These are phyloP conservation scores for Galagoides demidoff DNA, from an alignment of 2,797 vertebrate species.

Conservation along the genomic window DNA sequence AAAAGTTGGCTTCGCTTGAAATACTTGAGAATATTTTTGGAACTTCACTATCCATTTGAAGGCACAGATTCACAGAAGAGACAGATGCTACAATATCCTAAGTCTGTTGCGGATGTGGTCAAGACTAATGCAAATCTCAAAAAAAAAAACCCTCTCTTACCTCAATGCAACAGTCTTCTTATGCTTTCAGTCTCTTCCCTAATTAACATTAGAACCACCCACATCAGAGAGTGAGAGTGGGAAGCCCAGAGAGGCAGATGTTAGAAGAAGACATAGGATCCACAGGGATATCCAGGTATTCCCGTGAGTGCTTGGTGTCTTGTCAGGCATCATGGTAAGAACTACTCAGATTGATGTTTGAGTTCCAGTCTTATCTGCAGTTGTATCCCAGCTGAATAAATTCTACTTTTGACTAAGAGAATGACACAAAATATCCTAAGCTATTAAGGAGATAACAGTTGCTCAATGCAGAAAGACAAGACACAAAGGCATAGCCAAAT, in stretches of 20 bases:
- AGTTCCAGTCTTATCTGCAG: not conserved
- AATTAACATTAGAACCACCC: not conserved
- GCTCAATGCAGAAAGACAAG: not conserved
- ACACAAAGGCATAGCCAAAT: not conserved
- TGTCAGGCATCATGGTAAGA: not conserved
- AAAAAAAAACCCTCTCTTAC: constrained; percentile 18
- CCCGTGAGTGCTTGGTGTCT: not conserved
- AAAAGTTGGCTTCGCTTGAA: not conserved
- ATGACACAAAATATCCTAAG: not conserved
- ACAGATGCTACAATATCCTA: not conserved
- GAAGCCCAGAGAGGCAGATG: not conserved
- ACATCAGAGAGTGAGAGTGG: not conserved
- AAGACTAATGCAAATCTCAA: constrained; percentile 14
- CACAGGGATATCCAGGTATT: not conserved
- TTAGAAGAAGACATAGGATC: not conserved
- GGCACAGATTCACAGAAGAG: not conserved
- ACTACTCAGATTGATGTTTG: not conserved
- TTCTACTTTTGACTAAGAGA: not conserved
- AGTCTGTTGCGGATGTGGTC: not conserved
- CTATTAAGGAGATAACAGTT: not conserved
- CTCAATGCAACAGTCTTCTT: constrained; percentile 9
- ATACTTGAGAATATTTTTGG: not conserved
- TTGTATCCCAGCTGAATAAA: not conserved
- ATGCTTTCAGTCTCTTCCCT: not conserved
- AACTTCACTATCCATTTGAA: not conserved